Percentiles rank a stretch among this genome's conserved stretches.
phyloP scores from a whole-genome alignment of 1,140 invertebrate genomes.

The Apis cerana region DNA sequence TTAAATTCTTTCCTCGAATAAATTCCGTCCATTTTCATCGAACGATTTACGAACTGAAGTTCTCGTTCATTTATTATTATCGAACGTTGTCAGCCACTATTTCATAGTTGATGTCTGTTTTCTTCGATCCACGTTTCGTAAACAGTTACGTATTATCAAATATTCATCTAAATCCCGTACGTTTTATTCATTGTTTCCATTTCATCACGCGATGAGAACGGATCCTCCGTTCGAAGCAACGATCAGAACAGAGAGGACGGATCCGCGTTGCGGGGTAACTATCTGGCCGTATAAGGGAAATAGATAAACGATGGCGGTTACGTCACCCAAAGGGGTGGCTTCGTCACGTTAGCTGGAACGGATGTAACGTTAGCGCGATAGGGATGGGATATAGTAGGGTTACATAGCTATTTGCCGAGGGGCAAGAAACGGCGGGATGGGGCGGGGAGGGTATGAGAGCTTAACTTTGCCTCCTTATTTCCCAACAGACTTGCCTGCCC shows the following conservation, averaged over 20 bases:
- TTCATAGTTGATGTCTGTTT: too few relatives aligned
- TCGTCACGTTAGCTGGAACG: slow-evolving; percentile 55
- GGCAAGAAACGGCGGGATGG: slow-evolving; percentile 65
- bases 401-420: slow-evolving; percentile 76
- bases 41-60: too few relatives aligned
- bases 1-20: too few relatives aligned
- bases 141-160: too few relatives aligned
- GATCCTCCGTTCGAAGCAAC: not conserved
- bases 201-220: too few relatives aligned
- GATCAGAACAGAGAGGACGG: not conserved
- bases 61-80: too few relatives aligned
- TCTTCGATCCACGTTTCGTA: too few relatives aligned
- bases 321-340: slow-evolving; percentile 37
- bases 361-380: slow-evolving; percentile 55
- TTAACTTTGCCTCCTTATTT: slow-evolving; percentile 80
- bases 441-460: slow-evolving; percentile 49
- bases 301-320: slow-evolving; percentile 58
- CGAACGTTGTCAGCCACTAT: too few relatives aligned
- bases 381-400: slow-evolving; percentile 68
- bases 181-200: too few relatives aligned
- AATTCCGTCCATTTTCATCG: too few relatives aligned
- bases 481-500: slow-evolving; percentile 74
- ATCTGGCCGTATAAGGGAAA: slow-evolving; percentile 46
- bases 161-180: too few relatives aligned
- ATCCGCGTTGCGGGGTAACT: slow-evolving; percentile 20